Conservation (phyloP, 2,888 invertebrate genomes). For the Galerucella nymphaeae region DNA sequence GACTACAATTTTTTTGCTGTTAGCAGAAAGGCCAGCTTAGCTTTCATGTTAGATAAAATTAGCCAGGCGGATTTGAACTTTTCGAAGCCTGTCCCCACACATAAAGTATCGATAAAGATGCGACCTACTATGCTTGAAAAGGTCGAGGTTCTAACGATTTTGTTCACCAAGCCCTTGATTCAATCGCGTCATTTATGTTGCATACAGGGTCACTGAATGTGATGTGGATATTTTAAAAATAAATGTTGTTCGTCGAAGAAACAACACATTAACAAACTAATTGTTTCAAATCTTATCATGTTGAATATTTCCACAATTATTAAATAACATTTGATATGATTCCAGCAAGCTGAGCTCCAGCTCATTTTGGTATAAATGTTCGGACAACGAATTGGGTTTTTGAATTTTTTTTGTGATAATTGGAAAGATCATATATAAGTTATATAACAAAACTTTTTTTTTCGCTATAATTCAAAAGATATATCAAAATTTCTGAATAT, state of each 20-base stretch:
- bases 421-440: no score
- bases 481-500: no score
- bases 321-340: no score
- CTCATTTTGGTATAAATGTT: no score
- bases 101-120: constrained; percentile 22
- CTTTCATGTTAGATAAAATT: neutral
- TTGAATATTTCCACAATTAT: no score
- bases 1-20: neutral
- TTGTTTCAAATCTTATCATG: no score
- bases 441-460: no score
- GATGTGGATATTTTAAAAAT: neutral
- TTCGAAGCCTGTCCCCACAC: neutral
- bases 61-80: constrained; percentile 12
- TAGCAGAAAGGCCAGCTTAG: neutral
- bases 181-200: constrained; percentile 4
- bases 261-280: no score
- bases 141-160: constrained; percentile 28
- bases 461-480: no score
- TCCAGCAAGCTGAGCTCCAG: no score
- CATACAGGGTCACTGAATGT: neutral
- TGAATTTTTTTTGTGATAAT: no score
- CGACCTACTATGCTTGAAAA: constrained; percentile 17
- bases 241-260: neutral
- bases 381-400: no score
- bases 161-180: constrained; percentile 20